Conservation (phyloP, 23 tunicate genomes). For the Halocynthia aurantium region DNA sequence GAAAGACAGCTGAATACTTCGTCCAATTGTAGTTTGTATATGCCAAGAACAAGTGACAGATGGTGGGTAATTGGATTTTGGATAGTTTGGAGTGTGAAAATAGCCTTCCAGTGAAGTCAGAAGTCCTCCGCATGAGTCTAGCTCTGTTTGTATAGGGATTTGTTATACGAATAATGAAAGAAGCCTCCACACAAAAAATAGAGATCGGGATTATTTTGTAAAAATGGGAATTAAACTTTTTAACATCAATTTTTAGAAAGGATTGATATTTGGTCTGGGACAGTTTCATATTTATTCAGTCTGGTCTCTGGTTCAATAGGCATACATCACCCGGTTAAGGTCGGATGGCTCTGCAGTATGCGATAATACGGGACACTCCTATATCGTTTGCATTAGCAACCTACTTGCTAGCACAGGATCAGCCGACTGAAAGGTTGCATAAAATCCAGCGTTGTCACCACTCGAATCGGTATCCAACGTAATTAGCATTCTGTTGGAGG, state of each 20-base stretch:
- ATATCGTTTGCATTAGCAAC: background rate
- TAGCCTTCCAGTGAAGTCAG: slow-evolving; percentile 30
- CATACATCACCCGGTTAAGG: too few relatives aligned
- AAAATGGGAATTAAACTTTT: too few relatives aligned
- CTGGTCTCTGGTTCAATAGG: too few relatives aligned
- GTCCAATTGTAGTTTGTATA: slow-evolving; percentile 31
- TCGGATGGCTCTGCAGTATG: too few relatives aligned
- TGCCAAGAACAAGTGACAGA: slow-evolving; percentile 69
- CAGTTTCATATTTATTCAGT: too few relatives aligned
- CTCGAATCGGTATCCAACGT: slow-evolving; percentile 47
- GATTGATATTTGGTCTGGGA: too few relatives aligned
- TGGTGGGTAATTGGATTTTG: slow-evolving; percentile 67
- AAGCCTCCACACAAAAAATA: too few relatives aligned
- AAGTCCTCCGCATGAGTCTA: slow-evolving; percentile 78
- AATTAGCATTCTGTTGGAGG: slow-evolving; percentile 63
- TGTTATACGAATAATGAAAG: too few relatives aligned
- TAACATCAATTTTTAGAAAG: too few relatives aligned
- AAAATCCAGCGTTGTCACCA: slow-evolving; percentile 48
- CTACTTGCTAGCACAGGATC: slow-evolving; percentile 50
- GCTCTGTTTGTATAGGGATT: background rate
- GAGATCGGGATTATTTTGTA: too few relatives aligned
- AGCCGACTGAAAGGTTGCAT: slow-evolving; percentile 39
- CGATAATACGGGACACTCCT: too few relatives aligned
- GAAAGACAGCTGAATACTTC: slow-evolving; percentile 32
- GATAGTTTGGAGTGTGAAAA: slow-evolving; percentile 85